Evolutionary conservation across 2,888 invertebrate species (phyloP).

Genomic region (Pseudolycoriella hygida): DNA sequence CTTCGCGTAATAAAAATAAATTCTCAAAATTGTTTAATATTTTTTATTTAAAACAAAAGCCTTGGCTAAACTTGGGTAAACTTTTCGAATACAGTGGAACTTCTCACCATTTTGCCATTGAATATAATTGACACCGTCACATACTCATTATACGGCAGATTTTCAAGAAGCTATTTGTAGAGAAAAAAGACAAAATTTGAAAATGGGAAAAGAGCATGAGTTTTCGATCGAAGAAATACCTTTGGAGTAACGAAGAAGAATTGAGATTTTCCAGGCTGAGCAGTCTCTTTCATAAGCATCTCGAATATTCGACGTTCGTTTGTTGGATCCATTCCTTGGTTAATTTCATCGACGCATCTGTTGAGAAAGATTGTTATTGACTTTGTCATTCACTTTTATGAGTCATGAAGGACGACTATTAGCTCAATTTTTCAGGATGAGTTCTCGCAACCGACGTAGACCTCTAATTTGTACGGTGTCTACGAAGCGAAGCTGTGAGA

Average conservation of each 20-base stretch:
- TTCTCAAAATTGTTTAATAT: no score
- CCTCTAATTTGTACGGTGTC: no score
- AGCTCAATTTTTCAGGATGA: no score
- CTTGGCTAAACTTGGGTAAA: no score
- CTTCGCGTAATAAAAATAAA: no score
- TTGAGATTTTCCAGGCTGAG: constrained; percentile 49
- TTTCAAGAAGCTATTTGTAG: constrained; percentile 46
- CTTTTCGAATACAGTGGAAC: no score
- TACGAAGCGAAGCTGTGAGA: no score
- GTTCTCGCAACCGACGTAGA: no score
- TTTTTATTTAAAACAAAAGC: no score
- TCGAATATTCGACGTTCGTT: constrained; percentile 74
- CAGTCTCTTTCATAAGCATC: constrained; percentile 57
- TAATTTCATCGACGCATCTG: constrained; percentile 55
- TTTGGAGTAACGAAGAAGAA: constrained; percentile 92
- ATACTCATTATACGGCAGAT: constrained; percentile 47
- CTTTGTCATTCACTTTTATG: no score
- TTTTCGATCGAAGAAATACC: constrained; percentile 38
- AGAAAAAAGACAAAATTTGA: constrained; percentile 6
- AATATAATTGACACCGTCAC: constrained; percentile 59
- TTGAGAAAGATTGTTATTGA: constrained; percentile 7
- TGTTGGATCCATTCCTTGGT: constrained; percentile 75
- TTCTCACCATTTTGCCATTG: no score
- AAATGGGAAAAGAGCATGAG: neutral
- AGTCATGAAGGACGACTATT: no score